Percentiles rank a stretch among this genome's conserved stretches.
phyloP scores from a whole-genome alignment of 2,888 invertebrate species.

The Cerceris ruficornis region DNA sequence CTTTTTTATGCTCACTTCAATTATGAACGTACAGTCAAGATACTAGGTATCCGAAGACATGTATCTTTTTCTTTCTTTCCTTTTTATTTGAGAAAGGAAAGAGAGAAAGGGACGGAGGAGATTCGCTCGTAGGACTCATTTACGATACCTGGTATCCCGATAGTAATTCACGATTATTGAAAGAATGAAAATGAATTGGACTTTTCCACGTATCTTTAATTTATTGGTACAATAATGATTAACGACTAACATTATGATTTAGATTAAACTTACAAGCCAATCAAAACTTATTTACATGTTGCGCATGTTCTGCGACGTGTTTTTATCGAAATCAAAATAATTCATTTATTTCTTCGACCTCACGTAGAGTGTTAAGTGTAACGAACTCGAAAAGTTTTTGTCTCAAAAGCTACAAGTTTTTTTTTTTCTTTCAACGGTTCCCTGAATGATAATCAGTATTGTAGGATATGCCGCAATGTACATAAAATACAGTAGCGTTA shows the following conservation, averaged over 20 bases:
- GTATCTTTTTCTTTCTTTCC: constrained; percentile 1
- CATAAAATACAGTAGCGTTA: constrained; percentile 56
- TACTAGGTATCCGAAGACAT: neutral
- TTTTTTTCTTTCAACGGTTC: constrained; percentile 36
- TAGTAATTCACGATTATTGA: constrained; percentile 31
- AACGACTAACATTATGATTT: constrained; percentile 45
- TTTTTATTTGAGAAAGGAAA: constrained; percentile 18
- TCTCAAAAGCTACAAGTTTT: constrained; percentile 26
- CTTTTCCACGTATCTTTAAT: constrained; percentile 44
- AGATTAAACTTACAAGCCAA: constrained; percentile 57
- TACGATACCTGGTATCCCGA: constrained; percentile 19
- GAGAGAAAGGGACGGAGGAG: constrained; percentile 3
- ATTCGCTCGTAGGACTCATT: no score
- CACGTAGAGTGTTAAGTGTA: constrained; percentile 24
- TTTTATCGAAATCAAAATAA: constrained; percentile 63
- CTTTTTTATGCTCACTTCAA: constrained; percentile 26
- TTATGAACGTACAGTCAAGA: constrained; percentile 25
- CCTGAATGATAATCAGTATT: constrained; percentile 72
- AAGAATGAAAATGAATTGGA: constrained; percentile 25
- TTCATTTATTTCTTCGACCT: constrained; percentile 40
- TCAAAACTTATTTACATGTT: constrained; percentile 62
- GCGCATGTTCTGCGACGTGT: constrained; percentile 50
- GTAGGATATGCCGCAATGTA: constrained; percentile 72
- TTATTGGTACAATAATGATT: constrained; percentile 46
- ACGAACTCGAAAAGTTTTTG: constrained; percentile 22